phyloP scores from a whole-genome alignment of 1,140 invertebrate species.

The Heliconius eleuchia region DNA sequence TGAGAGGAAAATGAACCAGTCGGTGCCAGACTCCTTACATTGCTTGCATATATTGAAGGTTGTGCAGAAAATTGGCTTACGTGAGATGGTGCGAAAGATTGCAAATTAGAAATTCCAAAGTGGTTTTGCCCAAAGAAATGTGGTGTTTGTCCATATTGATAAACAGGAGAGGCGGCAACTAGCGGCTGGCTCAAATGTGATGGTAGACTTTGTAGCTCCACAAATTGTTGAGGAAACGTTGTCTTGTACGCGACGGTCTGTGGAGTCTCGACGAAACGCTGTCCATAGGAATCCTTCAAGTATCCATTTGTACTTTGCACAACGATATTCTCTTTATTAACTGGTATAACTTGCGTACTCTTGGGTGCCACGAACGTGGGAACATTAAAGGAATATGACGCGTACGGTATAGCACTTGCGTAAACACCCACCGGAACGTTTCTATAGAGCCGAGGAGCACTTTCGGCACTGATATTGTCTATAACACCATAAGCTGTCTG shows the following conservation, averaged over 20 bases:
- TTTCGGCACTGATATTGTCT: constrained; percentile 62
- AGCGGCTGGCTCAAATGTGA: constrained; percentile 67
- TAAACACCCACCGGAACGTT: constrained; percentile 63
- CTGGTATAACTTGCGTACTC: constrained; percentile 51
- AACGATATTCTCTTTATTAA: constrained; percentile 50
- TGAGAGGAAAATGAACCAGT: constrained; percentile 35
- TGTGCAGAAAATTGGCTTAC: constrained; percentile 49
- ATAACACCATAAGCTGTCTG: constrained; percentile 43
- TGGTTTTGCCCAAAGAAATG: constrained; percentile 57
- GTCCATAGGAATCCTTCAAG: constrained; percentile 72
- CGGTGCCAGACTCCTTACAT: constrained; percentile 43
- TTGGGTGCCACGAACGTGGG: constrained; percentile 50
- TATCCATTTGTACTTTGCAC: constrained; percentile 57
- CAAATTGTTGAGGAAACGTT: constrained; percentile 66
- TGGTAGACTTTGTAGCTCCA: constrained; percentile 67
- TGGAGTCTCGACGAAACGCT: constrained; percentile 55
- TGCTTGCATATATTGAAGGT: constrained; percentile 46
- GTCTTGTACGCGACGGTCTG: constrained; percentile 57
- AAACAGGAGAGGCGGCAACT: constrained; percentile 49
- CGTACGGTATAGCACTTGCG: constrained; percentile 64
- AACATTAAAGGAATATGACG: constrained; percentile 61
- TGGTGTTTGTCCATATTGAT: constrained; percentile 56
- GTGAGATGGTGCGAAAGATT: constrained; percentile 41
- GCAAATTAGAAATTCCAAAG: constrained; percentile 49
- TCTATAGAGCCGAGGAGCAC: constrained; percentile 61